phyloP scores from a whole-genome alignment of 1,140 invertebrate species.

The Drosophila truncata region DNA sequence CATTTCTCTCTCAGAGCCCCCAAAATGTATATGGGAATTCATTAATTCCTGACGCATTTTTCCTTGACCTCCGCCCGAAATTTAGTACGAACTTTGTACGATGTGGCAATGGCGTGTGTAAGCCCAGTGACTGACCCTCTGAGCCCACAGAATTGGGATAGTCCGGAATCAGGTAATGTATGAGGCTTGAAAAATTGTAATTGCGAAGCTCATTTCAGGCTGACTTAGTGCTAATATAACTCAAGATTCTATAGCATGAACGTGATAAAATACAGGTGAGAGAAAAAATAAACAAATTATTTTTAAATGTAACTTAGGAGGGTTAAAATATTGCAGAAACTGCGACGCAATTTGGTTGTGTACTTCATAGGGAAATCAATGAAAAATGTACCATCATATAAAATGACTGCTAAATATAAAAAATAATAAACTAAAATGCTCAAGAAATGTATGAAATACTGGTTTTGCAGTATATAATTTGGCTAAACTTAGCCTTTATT shows the following conservation, averaged over 20 bases:
- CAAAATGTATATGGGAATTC: constrained; percentile 41
- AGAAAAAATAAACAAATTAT: neutral
- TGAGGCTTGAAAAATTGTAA: constrained; percentile 44
- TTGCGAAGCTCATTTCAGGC: constrained; percentile 32
- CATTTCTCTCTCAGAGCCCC: constrained; percentile 53
- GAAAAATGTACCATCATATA: too few species aligned
- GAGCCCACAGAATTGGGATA: constrained; percentile 8
- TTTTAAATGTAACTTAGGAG: too few species aligned
- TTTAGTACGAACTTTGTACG: constrained; percentile 19
- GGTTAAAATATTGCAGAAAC: too few species aligned
- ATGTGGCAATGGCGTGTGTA: constrained; percentile 70
- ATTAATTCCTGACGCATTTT: constrained; percentile 64
- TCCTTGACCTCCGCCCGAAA: constrained; percentile 6
- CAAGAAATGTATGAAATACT: too few species aligned
- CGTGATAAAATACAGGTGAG: neutral
- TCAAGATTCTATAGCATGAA: neutral
- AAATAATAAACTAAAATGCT: too few species aligned
- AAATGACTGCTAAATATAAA: too few species aligned
- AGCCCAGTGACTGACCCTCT: constrained; percentile 20
- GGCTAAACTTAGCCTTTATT: too few species aligned
- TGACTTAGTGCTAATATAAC: constrained; percentile 32
- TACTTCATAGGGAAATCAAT: too few species aligned
- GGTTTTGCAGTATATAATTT: too few species aligned
- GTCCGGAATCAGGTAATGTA: constrained; percentile 44
- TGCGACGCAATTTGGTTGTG: too few species aligned